Evolutionary conservation across 2,113 vertebrate species (phyloP).

Genomic region (Percina caprodes): DNA sequence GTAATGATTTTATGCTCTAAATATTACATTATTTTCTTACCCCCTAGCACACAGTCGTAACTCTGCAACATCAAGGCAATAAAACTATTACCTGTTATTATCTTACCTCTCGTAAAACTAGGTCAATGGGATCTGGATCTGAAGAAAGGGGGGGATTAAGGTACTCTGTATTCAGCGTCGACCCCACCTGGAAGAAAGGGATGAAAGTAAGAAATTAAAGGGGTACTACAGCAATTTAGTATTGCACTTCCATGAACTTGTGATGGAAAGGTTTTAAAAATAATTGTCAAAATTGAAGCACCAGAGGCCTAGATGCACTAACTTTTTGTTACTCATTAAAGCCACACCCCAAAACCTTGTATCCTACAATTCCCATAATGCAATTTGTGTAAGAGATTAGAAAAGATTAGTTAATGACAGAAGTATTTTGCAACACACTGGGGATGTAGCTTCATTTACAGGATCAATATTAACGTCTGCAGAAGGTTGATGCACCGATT

Average conservation of each 20-base stretch:
- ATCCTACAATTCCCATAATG: too few species aligned
- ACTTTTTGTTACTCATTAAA: too few species aligned
- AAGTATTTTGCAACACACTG: background rate
- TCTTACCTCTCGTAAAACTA: conserved; percentile 1
- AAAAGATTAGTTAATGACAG: background rate
- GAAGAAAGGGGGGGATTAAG: background rate
- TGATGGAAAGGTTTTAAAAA: too few species aligned
- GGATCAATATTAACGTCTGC: background rate
- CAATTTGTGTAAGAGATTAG: too few species aligned
- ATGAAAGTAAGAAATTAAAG: background rate
- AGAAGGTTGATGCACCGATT: background rate
- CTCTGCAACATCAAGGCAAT: background rate
- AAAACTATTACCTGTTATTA: background rate
- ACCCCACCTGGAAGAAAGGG: background rate
- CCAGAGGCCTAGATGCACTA: too few species aligned
- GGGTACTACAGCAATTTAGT: background rate
- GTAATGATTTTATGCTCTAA: background rate
- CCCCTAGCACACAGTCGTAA: too few species aligned
- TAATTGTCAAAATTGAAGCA: too few species aligned
- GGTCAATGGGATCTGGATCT: background rate
- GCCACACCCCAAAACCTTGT: too few species aligned
- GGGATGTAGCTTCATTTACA: background rate
- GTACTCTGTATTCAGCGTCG: background rate
- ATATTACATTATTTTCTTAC: background rate
- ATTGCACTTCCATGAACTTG: background rate